Evolutionary conservation across 2,888 invertebrate genomes (phyloP), one percentile per base, ranked within the genome.

Genomic region (Ophioninae sp.): DNA sequence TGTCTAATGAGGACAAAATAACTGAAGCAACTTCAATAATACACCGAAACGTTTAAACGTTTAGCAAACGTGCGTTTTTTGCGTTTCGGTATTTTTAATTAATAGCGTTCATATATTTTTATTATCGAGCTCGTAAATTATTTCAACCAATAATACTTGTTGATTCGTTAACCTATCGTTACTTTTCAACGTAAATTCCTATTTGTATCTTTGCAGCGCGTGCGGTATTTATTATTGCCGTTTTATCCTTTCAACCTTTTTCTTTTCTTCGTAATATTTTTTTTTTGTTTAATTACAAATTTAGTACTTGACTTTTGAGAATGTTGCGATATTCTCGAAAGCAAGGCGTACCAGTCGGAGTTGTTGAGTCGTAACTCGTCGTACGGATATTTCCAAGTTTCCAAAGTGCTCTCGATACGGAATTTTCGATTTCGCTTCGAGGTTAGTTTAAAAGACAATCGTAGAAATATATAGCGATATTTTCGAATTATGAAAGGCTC

Each of bases 391-490:
- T 13, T 21, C 72, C 68, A 61, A 77, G 64, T 57, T 21, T 68
- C 37, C 39, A 39, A 50, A 69, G n/a, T 69, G 70, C 50, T 44
- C 73, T 77, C 65, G 69, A 81, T 62, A 74, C 69, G 81, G 81
- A 21, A 50, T 20, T 75, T 78, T 75, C n/a, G 75, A 76, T 78
- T 78, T 81, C 70, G 75, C 75, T 68, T 79, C 81, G 75, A 67
- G 78, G 72, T 72, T 81, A 59, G 81, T 81, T 84, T 72, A 50
- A 81, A 20, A 57, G 75, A 69, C 44, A 37, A 65, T 65, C 20
- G 50, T 8, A 7, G 39, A 41, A 41, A 44, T 21, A 67, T 21
- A 69, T 50, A 23, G 69, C 41, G 56, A 41, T 10, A 6, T 10
- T 6, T 3, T 50, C 50, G 6, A 17, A 50, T 50, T 50, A 2